A percentile compares a stretch with the other conserved stretches of the same genome.
These are phyloP conservation scores for Polyploca ridens DNA, from an alignment of 2,888 invertebrate species.

Conservation along the genomic window DNA sequence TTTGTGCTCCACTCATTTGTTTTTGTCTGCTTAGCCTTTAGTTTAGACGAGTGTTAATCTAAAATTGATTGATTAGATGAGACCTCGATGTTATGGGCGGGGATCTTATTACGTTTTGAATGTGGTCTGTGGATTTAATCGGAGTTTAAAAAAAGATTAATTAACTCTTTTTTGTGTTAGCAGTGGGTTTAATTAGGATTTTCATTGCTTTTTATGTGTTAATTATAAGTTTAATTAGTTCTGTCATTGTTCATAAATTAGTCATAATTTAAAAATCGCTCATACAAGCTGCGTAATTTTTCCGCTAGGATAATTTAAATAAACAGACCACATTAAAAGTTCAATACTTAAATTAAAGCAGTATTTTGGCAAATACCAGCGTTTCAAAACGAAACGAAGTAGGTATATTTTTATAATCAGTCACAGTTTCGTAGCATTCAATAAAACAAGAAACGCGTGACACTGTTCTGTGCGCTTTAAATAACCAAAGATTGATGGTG, in stretches of 20 bases:
- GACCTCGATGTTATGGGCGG: slow-evolving; percentile 65
- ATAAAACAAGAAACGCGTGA: slow-evolving; percentile 41
- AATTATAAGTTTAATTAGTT: slow-evolving; percentile 11
- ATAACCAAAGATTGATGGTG: slow-evolving; percentile 72
- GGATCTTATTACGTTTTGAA: slow-evolving; percentile 50
- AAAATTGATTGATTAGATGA: slow-evolving; percentile 79
- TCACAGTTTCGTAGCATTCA: slow-evolving; percentile 40
- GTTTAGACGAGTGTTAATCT: slow-evolving; percentile 73
- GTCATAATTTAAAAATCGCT: not conserved
- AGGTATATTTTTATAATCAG: slow-evolving; percentile 33
- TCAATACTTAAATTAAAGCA: no score
- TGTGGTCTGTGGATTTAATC: slow-evolving; percentile 56
- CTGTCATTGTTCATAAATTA: slow-evolving; percentile 8
- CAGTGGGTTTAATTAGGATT: slow-evolving; percentile 25
- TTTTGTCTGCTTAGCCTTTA: slow-evolving; percentile 67
- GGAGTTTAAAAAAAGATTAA: slow-evolving; percentile 29
- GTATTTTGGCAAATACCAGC: not conserved
- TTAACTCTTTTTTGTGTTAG: slow-evolving; percentile 34
- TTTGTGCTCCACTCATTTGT: slow-evolving; percentile 73
- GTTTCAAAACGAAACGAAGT: not conserved
- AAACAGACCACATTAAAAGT: no score
- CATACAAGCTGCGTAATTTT: not conserved
- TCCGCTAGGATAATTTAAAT: no score
- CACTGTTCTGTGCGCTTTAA: slow-evolving; percentile 48
- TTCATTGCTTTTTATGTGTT: slow-evolving; percentile 22